Conservation (phyloP, 2,113 vertebrate species). For the Atlantisia rogersi region DNA sequence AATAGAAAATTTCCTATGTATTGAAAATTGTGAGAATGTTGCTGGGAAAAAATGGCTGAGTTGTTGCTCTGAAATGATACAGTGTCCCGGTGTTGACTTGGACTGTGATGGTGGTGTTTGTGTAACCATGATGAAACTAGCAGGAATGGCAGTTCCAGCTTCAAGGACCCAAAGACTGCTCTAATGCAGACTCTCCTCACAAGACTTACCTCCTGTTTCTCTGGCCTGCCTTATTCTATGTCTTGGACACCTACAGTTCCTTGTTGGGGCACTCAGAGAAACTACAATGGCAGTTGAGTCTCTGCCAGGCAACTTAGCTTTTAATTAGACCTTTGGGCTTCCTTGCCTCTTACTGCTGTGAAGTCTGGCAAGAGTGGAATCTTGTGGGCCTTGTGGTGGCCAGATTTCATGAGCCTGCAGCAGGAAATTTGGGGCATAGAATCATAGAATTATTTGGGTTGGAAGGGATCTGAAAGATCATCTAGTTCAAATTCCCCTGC, state of each 20-base stretch:
- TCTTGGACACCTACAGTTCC: background rate
- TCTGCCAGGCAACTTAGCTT: background rate
- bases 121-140: background rate
- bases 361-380: background rate
- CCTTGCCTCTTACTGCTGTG: background rate
- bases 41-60: background rate
- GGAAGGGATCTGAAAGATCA: too few relatives aligned
- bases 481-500: too few relatives aligned
- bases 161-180: background rate
- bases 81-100: background rate
- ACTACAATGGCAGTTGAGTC: accelerated
- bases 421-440: background rate
- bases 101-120: background rate
- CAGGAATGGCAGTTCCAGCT: background rate
- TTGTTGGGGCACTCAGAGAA: background rate
- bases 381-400: background rate
- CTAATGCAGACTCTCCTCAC: background rate
- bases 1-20: background rate
- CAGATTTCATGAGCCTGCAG: background rate
- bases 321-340: background rate
- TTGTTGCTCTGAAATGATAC: background rate
- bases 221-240: background rate
- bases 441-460: too few relatives aligned
- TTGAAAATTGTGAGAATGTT: background rate
- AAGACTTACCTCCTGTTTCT: background rate